phyloP scores from a whole-genome alignment of 2,113 vertebrate species.

The Aegithalos caudatus region DNA sequence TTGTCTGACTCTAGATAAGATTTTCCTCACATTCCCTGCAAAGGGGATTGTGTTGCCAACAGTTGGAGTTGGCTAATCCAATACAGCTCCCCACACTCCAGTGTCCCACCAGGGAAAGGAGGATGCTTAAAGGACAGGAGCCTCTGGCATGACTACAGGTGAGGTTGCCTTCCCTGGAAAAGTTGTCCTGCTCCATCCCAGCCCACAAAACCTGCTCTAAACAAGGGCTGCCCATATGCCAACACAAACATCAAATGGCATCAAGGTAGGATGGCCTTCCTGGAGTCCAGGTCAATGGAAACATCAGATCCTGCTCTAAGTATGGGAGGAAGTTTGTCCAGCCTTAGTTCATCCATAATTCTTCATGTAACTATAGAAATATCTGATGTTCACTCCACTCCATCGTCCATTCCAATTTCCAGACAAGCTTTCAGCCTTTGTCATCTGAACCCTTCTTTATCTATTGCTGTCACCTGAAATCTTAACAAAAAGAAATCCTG shows the following conservation, averaged over 20 bases:
- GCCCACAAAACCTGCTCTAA: not conserved
- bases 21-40: not conserved
- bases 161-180: not conserved
- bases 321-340: not conserved
- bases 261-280: not conserved
- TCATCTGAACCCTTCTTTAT: not conserved
- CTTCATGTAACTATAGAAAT: not conserved
- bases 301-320: not conserved
- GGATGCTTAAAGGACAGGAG: not conserved
- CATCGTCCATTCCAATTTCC: not conserved
- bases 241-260: not conserved
- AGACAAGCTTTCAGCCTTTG: not conserved
- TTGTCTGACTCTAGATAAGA: not conserved
- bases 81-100: not conserved
- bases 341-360: not conserved
- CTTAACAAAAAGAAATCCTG: not conserved
- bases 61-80: not conserved
- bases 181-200: not conserved
- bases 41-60: not conserved
- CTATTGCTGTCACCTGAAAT: not conserved
- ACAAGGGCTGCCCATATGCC: not conserved
- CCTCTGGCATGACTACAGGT: not conserved
- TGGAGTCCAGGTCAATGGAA: not conserved
- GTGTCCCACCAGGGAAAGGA: not conserved
- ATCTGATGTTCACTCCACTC: not conserved